Conservation (phyloP, 2,113 vertebrate genomes). For the Ceratotherium simum region DNA sequence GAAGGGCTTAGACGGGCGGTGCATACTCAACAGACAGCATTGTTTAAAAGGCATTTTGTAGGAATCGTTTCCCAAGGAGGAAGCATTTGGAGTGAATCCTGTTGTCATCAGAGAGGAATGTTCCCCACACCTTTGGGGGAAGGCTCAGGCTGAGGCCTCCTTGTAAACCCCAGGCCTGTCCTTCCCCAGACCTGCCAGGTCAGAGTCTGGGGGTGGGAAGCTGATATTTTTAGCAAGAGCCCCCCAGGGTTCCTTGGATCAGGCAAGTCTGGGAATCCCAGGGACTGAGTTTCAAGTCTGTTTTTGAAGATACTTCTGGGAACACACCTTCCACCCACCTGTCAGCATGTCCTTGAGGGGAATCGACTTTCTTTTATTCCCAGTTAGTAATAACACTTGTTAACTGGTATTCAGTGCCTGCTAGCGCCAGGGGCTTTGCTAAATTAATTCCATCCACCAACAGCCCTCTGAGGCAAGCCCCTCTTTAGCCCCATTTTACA, state of each 20-base stretch:
- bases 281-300: background rate
- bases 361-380: slow-evolving; percentile 46
- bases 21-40: background rate
- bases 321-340: slow-evolving; percentile 53
- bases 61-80: background rate
- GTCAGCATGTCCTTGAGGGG: background rate
- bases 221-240: background rate
- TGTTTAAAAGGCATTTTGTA: background rate
- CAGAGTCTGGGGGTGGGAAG: background rate
- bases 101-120: slow-evolving; percentile 63
- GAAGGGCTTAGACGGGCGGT: background rate
- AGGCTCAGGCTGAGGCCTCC: background rate
- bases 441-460: background rate
- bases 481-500: background rate
- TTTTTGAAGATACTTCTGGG: background rate
- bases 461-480: background rate
- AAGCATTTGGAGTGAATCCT: background rate
- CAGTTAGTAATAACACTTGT: background rate
- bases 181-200: background rate
- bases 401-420: rapidly evolving
- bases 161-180: background rate
- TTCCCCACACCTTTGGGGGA: slow-evolving; percentile 14
- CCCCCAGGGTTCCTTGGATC: background rate
- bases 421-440: background rate
- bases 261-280: background rate